Evolutionary conservation across 2,113 vertebrate genomes (phyloP).

Genomic region (Perca schrenkii): DNA sequence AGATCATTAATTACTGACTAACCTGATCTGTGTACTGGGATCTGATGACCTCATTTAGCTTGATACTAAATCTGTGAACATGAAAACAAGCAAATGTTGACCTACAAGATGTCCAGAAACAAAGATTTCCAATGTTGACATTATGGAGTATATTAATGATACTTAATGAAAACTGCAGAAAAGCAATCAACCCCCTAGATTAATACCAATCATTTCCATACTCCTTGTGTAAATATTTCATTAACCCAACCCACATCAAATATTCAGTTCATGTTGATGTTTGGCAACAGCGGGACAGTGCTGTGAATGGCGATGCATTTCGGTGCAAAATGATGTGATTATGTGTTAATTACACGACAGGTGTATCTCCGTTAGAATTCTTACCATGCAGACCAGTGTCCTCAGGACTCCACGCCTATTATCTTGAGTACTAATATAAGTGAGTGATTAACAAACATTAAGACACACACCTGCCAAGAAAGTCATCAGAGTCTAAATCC

Average conservation of each 20-base stretch:
- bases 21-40: constrained; percentile 81
- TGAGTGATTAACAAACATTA: constrained; percentile 8
- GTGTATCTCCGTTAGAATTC: not conserved
- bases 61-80: constrained; percentile 74
- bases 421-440: not conserved
- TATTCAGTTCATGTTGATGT: not conserved
- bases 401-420: not conserved
- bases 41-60: constrained; percentile 77
- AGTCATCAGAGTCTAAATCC: constrained; percentile 92
- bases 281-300: not conserved
- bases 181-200: not conserved
- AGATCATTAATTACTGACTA: constrained; percentile 28
- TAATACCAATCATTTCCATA: not conserved
- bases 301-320: not conserved
- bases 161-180: not conserved
- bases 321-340: not conserved
- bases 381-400: constrained; percentile 4
- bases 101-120: not conserved
- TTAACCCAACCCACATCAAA: not conserved
- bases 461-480: constrained; percentile 89
- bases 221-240: not conserved
- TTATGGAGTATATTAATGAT: not conserved
- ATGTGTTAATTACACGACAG: not conserved
- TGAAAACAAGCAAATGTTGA: constrained; percentile 5
- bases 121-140: not conserved